Base-by-base conservation (phyloP, 2,888 invertebrate genomes). In the Biston betularia region DNA sequence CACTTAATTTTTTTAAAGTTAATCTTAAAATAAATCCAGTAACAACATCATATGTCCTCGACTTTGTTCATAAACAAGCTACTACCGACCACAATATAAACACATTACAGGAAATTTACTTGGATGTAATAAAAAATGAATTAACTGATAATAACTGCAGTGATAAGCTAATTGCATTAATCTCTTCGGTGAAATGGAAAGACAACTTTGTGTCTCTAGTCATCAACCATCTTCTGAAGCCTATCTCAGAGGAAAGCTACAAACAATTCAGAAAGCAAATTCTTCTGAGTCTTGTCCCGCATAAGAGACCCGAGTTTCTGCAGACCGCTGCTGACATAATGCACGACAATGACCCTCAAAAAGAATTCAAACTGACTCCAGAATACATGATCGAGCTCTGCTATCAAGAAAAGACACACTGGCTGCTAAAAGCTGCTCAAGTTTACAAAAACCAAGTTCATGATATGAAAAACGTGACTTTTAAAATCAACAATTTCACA, bases 381-480 rank as follows among this genome's bases (percentile, higher is more conserved):
- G 93, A 94, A 73, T 90, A 93, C 71, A 94, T 94, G 93, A 81
- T 94, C 0, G 92, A 94, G 75, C 77, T 94, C n/a, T 93, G 92
- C 70, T 94, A 94, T 74, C 89, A 89, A 71, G 90, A 92, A 62
- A 91, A 91, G 65, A 89, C 86, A 11, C 94, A 94, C 71, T 94
- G 94, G 94, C 78, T 94, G 14, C 74, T 93, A 38, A 93, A 94
- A 83, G 93, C 93, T 52, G 89, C 89, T 7, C 85, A 92, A 74
- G 88, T 93, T 40, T 90, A 91, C 71, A 90, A 91, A 75, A 83
- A 89, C 55, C 91, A 93, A 69, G 78, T 93, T 1, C 89, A 90
- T 75, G 91, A 92, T 64, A 88, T 92, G 85, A 93, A 92, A 73
- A 93, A 85, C 82, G 90, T 90, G 1, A 90, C 90, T 69, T 94